These are phyloP conservation scores for Dromiciops gliroides DNA, from an alignment of 2,113 vertebrate species.

Conservation along the genomic window DNA sequence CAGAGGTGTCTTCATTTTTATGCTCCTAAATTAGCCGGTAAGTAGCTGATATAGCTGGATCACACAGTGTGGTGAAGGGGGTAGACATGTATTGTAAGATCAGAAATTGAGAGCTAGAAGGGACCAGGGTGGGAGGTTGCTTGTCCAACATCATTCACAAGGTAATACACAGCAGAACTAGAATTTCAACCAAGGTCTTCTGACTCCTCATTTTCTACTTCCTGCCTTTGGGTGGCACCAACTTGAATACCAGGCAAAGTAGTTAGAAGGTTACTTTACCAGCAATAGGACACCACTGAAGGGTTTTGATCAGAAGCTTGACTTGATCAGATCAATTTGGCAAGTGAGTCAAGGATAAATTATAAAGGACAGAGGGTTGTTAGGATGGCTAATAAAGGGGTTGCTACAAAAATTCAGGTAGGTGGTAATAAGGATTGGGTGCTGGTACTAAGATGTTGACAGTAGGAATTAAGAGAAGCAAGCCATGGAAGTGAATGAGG, in stretches of 20 bases:
- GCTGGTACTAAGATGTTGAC: not conserved
- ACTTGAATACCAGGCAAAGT: not conserved
- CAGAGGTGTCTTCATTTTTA: not conserved
- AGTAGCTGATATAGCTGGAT: not conserved
- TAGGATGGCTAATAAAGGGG: not conserved
- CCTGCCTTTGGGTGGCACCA: too few relatives aligned
- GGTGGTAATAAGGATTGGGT: not conserved
- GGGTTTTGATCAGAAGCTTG: not conserved
- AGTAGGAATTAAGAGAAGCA: not conserved
- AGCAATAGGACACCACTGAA: not conserved
- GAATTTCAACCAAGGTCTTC: not conserved
- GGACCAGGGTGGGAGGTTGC: not conserved
- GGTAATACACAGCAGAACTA: too few relatives aligned
- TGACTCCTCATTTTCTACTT: not conserved
- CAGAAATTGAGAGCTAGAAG: not conserved
- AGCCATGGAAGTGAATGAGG: not conserved
- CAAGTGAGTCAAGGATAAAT: not conserved
- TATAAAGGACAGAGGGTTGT: not conserved
- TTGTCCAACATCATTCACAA: not conserved
- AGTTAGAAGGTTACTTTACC: not conserved
- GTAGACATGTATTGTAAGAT: not conserved
- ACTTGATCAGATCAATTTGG: not conserved
- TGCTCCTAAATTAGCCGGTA: not conserved
- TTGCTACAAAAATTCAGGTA: not conserved
- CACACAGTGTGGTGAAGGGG: not conserved